Evolutionary conservation across 2,888 invertebrate genomes (phyloP).

Genomic region (Selenia dentaria): DNA sequence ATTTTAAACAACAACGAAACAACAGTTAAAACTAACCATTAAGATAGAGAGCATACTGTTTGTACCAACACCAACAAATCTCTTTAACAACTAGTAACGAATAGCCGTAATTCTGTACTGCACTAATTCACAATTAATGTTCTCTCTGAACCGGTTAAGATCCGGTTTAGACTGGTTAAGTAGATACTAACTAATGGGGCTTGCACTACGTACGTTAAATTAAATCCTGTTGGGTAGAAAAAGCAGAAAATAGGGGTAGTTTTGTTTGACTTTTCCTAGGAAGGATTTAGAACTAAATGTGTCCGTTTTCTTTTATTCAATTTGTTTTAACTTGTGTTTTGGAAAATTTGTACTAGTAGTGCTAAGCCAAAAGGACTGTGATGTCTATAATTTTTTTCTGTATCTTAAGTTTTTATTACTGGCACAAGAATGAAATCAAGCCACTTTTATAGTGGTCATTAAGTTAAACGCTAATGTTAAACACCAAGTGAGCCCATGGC

Average conservation of each 20-base stretch:
- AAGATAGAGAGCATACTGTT: slow-evolving; percentile 13
- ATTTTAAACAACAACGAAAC: slow-evolving; percentile 17
- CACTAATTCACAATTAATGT: slow-evolving; percentile 70
- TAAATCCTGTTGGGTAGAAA: slow-evolving; percentile 35
- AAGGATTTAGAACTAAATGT: slow-evolving; percentile 6
- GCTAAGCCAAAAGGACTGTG: no score
- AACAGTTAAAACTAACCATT: slow-evolving; percentile 20
- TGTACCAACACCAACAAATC: slow-evolving; percentile 35
- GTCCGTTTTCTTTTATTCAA: slow-evolving; percentile 10
- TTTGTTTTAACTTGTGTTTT: not conserved
- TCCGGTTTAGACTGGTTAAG: slow-evolving; percentile 59
- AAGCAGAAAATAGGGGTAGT: slow-evolving; percentile 22
- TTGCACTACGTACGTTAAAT: slow-evolving; percentile 40
- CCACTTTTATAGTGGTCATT: no score
- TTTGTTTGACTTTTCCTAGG: slow-evolving; percentile 23
- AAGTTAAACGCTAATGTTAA: no score
- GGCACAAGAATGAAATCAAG: no score
- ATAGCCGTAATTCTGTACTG: slow-evolving; percentile 53
- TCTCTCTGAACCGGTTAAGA: slow-evolving; percentile 47
- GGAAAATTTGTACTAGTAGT: no score
- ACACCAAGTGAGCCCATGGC: no score
- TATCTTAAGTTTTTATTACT: no score
- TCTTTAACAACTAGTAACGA: slow-evolving; percentile 55
- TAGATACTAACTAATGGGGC: slow-evolving; percentile 50
- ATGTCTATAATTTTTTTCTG: no score